Evolutionary conservation across 2,797 vertebrate genomes (phyloP).

Genomic region (Dipus sagitta): DNA sequence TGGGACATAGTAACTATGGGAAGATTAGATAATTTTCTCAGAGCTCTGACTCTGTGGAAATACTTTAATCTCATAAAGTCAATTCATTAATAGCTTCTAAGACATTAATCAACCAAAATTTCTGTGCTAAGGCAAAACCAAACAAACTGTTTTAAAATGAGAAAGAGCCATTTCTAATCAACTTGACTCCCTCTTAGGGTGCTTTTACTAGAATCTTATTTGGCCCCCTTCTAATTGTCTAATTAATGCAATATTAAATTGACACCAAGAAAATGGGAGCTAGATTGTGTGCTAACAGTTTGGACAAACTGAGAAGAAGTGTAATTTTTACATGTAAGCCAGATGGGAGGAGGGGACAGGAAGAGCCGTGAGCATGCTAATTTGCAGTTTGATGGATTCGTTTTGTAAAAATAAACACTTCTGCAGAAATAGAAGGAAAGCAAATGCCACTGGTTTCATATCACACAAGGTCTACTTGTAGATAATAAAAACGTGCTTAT

Average conservation of each 20-base stretch:
- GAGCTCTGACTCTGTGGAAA: slow-evolving; percentile 42
- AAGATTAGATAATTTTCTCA: not conserved
- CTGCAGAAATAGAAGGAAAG: slow-evolving; percentile 78
- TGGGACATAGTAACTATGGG: not conserved
- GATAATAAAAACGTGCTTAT: slow-evolving; percentile 55
- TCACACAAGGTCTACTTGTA: slow-evolving; percentile 65
- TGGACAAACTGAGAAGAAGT: slow-evolving; percentile 64
- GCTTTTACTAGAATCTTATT: slow-evolving; percentile 65
- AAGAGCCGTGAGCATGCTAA: slow-evolving; percentile 75
- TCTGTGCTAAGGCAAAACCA: slow-evolving; percentile 67
- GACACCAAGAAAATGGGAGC: slow-evolving; percentile 71
- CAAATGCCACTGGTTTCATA: slow-evolving; percentile 75
- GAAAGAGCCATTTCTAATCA: slow-evolving; percentile 70
- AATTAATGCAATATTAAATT: slow-evolving; percentile 69
- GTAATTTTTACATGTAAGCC: slow-evolving; percentile 67
- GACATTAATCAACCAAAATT: slow-evolving; percentile 72
- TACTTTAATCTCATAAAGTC: slow-evolving; percentile 52
- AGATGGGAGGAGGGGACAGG: slow-evolving; percentile 71
- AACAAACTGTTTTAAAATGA: slow-evolving; percentile 67
- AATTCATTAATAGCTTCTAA: slow-evolving; percentile 65
- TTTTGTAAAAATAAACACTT: slow-evolving; percentile 82
- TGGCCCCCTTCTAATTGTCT: slow-evolving; percentile 73
- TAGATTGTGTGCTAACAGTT: slow-evolving; percentile 73
- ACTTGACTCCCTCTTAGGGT: slow-evolving; percentile 54
- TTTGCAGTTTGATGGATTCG: slow-evolving; percentile 78